Conservation (phyloP, 2,888 invertebrate species). For the Drosophila buzzatii region DNA sequence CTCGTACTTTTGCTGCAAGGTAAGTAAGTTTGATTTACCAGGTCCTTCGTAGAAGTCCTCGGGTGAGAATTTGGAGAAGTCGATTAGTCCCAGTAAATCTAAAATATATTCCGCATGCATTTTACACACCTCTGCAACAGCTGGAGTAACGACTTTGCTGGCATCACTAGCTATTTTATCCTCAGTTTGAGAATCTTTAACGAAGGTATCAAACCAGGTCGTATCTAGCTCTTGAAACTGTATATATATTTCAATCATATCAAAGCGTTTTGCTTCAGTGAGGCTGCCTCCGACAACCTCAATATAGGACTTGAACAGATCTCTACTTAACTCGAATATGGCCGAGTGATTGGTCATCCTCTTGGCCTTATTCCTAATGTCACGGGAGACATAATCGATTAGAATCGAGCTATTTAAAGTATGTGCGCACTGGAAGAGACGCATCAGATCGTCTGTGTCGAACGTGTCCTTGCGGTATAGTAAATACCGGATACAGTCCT, state of each 20-base stretch:
- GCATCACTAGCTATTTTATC: background rate
- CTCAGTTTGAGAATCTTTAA: background rate
- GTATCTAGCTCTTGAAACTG: background rate
- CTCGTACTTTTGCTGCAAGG: slow-evolving; percentile 36
- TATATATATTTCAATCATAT: slow-evolving; percentile 10
- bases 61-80: slow-evolving; percentile 39
- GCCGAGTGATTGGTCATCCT: background rate
- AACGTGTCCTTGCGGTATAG: slow-evolving; percentile 3
- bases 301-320: slow-evolving; percentile 8
- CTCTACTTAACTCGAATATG: background rate
- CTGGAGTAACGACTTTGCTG: no score
- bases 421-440: slow-evolving; percentile 14
- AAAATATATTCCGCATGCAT: background rate
- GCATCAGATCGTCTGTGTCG: slow-evolving; percentile 9
- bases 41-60: slow-evolving; percentile 41
- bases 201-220: background rate
- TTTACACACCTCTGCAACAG: background rate
- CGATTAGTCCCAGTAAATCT: slow-evolving; percentile 1
- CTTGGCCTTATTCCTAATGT: background rate
- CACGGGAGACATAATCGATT: background rate
- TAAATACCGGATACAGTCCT: slow-evolving; percentile 4
- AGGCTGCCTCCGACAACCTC: background rate
- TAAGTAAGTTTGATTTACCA: slow-evolving; percentile 34
- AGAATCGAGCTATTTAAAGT: background rate
- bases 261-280: slow-evolving; percentile 7